Percentiles rank a stretch among this genome's conserved stretches.
Conservation (phyloP, 2,113 vertebrate species). For the Laticauda laticaudata region DNA sequence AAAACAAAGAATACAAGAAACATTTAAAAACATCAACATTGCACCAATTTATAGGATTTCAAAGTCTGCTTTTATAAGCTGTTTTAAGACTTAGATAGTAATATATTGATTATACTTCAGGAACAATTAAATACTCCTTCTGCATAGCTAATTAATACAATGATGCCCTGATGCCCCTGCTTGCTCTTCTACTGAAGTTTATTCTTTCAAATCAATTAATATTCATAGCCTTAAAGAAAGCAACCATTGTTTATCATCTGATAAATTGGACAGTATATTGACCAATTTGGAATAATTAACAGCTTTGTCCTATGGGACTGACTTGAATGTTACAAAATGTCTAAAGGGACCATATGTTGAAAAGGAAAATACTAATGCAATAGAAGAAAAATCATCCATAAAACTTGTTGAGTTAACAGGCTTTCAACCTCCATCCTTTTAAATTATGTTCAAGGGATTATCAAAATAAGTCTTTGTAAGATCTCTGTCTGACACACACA, state of each 20-base stretch:
- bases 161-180: constrained; percentile 60
- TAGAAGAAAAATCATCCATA: neutral
- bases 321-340: neutral
- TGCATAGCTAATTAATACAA: constrained; percentile 64
- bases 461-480: neutral
- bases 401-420: neutral
- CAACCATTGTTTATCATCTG: constrained; percentile 47
- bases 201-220: constrained; percentile 64
- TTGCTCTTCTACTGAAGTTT: constrained; percentile 58
- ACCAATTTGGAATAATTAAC: constrained; percentile 18
- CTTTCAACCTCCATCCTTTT: neutral
- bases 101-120: constrained; percentile 68
- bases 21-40: constrained; percentile 50
- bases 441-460: neutral
- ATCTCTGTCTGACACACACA: neutral
- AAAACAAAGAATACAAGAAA: constrained; percentile 3
- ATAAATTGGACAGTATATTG: constrained; percentile 21
- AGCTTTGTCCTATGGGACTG: constrained; percentile 38
- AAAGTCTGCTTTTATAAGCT: constrained; percentile 63
- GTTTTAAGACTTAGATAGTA: constrained; percentile 58
- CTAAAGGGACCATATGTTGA: constrained; percentile 21
- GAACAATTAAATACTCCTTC: constrained; percentile 61
- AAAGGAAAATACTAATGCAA: constrained; percentile 13
- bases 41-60: constrained; percentile 65
- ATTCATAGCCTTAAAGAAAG: constrained; percentile 55